These are phyloP conservation scores for Pseudomyrmex gracilis DNA, from an alignment of 1,140 invertebrate genomes.

Conservation along the genomic window DNA sequence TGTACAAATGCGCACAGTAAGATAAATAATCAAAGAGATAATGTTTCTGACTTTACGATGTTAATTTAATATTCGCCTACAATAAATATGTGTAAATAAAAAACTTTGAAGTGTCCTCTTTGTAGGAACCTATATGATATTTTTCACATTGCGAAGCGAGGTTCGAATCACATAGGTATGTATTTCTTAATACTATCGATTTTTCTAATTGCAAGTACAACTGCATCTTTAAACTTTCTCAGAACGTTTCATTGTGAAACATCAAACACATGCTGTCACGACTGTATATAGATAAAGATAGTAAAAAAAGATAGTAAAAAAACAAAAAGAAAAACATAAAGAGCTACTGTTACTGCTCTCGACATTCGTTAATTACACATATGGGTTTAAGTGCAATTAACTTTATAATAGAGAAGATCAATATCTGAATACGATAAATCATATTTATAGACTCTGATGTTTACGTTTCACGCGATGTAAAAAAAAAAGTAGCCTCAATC, in stretches of 20 bases:
- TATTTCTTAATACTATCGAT: neutral
- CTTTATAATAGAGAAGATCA: conserved; percentile 38
- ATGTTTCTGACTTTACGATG: neutral
- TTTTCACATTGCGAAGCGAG: no score
- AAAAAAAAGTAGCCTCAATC: neutral
- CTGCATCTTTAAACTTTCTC: neutral
- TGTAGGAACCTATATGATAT: neutral
- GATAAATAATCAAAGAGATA: neutral
- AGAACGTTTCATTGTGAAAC: neutral
- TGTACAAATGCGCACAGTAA: neutral
- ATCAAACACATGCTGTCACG: neutral
- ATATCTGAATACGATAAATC: conserved; percentile 33
- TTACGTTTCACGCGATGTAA: conserved; percentile 5
- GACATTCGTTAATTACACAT: conserved; percentile 12
- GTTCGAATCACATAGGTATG: neutral
- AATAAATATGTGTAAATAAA: neutral
- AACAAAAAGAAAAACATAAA: neutral
- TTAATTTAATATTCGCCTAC: conserved; percentile 1
- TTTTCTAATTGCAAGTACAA: neutral
- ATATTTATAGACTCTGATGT: conserved; percentile 12
- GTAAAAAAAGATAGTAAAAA: no score
- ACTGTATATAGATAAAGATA: neutral
- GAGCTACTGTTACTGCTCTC: conserved; percentile 5
- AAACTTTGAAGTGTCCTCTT: neutral
- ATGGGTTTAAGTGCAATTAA: conserved; percentile 12